phyloP scores from a whole-genome alignment of 1,140 invertebrate genomes.

The Brachystomella parvula region DNA sequence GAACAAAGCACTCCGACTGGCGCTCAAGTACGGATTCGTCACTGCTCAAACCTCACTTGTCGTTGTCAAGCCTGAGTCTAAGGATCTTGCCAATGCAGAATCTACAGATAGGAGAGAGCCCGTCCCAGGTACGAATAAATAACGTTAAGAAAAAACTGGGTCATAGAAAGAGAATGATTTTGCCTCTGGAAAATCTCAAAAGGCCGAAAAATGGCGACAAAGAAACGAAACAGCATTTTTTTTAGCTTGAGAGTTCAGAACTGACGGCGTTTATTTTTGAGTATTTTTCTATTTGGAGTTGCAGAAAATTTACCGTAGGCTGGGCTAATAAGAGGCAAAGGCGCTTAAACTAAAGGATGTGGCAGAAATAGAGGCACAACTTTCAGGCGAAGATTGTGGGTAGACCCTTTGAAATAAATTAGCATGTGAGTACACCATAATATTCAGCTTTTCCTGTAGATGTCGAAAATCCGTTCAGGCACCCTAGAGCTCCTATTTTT shows the following conservation, averaged over 20 bases:
- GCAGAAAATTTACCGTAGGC: not conserved
- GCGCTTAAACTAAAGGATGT: too few species aligned
- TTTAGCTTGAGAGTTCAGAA: not conserved
- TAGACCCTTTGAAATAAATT: not conserved
- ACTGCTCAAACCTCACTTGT: constrained; percentile 61
- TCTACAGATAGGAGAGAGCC: too few species aligned
- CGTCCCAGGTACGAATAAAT: too few species aligned
- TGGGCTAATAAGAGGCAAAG: not conserved
- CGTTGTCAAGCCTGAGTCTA: constrained; percentile 53
- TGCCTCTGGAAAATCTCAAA: constrained; percentile 3
- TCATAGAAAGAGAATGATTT: constrained; percentile 2
- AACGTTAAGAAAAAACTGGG: too few species aligned
- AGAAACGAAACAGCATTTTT: too few species aligned
- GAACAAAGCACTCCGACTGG: constrained; percentile 45
- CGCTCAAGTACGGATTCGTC: constrained; percentile 57
- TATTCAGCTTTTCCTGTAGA: not conserved
- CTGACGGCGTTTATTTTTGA: too few species aligned
- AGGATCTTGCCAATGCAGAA: constrained; percentile 13
- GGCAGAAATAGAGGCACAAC: too few species aligned
- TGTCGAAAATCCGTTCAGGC: not conserved
- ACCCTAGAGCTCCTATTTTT: not conserved
- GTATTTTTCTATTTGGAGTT: too few species aligned
- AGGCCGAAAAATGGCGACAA: too few species aligned
- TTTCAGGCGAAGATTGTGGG: too few species aligned
- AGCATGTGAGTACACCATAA: not conserved